Evolutionary conservation across 2,888 invertebrate genomes (phyloP).

Genomic region (Microchrysa polita): DNA sequence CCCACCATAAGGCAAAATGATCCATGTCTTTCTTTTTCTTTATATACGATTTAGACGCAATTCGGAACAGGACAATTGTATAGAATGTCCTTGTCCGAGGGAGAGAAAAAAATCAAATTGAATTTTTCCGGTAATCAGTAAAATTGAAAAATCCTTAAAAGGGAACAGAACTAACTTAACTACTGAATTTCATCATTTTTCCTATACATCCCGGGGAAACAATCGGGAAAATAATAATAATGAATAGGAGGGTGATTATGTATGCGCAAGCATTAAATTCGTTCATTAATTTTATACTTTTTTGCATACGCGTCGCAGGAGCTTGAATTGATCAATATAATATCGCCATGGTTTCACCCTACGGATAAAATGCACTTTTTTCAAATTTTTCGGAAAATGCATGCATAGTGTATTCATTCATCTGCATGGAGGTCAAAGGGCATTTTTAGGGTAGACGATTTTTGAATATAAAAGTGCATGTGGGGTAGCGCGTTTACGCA

Average conservation of each 20-base stretch:
- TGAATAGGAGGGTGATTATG: constrained; percentile 44
- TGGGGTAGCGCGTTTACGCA: too few relatives aligned
- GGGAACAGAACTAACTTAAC: too few relatives aligned
- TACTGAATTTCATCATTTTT: constrained; percentile 3
- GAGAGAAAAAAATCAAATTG: constrained; percentile 11
- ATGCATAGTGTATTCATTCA: constrained; percentile 7
- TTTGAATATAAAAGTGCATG: neutral
- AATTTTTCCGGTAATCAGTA: constrained; percentile 31
- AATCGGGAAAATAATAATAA: neutral
- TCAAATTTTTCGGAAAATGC: constrained; percentile 7
- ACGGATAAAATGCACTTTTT: neutral
- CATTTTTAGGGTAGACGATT: constrained; percentile 20
- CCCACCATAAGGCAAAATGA: too few relatives aligned
- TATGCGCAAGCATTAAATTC: constrained; percentile 33
- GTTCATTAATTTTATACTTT: constrained; percentile 42
- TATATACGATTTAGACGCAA: too few relatives aligned
- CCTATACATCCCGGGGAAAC: neutral
- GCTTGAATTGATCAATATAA: neutral
- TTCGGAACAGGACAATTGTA: constrained; percentile 2
- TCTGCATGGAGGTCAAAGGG: constrained; percentile 22
- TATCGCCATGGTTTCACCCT: constrained; percentile 15
- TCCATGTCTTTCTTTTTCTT: too few relatives aligned
- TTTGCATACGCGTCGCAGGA: constrained; percentile 29
- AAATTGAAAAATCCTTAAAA: constrained; percentile 11
- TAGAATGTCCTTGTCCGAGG: neutral